A percentile compares a stretch with the other conserved stretches of the same genome.
Conservation (phyloP, 2,797 vertebrate genomes). For the Xenopus petersii region DNA sequence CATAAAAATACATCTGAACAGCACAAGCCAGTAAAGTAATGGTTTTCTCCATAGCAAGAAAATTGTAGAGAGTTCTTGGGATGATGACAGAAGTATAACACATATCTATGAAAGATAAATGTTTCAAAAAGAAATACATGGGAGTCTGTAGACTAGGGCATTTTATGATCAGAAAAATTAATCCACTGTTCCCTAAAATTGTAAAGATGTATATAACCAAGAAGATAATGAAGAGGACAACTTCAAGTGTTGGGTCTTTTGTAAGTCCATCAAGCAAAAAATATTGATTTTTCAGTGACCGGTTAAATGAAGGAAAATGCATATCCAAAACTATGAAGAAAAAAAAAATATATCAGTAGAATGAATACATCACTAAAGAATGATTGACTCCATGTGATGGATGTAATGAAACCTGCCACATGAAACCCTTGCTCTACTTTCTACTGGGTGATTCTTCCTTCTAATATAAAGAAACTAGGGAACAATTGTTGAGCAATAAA, state of each 20-base stretch:
- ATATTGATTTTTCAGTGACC: no score
- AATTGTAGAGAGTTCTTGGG: not conserved
- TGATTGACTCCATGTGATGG: no score
- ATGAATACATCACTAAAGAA: no score
- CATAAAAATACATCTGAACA: not conserved
- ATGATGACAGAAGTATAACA: not conserved
- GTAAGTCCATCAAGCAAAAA: not conserved
- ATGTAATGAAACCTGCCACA: no score
- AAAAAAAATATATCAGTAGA: no score
- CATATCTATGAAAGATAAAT: constrained; percentile 1
- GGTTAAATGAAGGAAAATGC: no score
- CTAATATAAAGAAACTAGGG: no score
- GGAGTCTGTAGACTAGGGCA: not conserved
- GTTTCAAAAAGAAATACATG: not conserved
- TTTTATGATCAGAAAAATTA: not conserved
- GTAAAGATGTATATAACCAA: not conserved
- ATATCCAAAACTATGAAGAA: no score
- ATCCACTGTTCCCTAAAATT: not conserved
- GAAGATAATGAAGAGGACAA: not conserved
- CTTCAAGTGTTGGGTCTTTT: not conserved
- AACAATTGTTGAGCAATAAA: no score
- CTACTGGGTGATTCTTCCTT: no score
- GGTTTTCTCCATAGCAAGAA: not conserved
- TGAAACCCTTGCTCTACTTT: no score
- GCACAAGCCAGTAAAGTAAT: not conserved